Conservation (phyloP, 1,140 invertebrate genomes). For the Drosophila suzukii region DNA sequence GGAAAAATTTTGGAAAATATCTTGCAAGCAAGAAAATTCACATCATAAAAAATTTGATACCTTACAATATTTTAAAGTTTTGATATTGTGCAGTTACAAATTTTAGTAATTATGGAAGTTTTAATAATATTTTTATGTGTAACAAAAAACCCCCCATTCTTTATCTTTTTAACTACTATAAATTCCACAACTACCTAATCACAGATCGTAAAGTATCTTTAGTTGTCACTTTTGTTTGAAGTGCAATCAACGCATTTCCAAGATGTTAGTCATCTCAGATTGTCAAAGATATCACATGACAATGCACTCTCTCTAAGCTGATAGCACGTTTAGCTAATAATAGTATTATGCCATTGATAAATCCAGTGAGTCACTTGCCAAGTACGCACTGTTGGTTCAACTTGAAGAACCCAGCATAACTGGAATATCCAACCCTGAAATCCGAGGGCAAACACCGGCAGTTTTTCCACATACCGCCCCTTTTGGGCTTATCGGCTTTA, state of each 20-base stretch:
- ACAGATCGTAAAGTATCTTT: constrained; percentile 1
- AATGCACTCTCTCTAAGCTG: neutral
- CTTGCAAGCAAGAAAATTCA: too few relatives aligned
- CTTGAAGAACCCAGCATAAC: constrained; percentile 14
- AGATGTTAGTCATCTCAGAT: constrained; percentile 25
- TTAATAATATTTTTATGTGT: too few relatives aligned
- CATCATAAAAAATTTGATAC: too few relatives aligned
- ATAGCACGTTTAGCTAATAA: neutral
- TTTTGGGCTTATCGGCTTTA: constrained; percentile 61
- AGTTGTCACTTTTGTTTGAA: neutral
- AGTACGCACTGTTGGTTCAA: constrained; percentile 7
- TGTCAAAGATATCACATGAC: neutral
- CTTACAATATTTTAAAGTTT: too few relatives aligned
- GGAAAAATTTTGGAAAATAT: neutral
- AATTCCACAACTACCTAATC: constrained; percentile 11
- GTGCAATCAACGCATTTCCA: neutral
- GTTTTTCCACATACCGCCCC: constrained; percentile 18
- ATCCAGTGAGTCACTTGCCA: constrained; percentile 13
- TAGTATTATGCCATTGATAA: constrained; percentile 1
- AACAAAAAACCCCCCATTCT: too few relatives aligned
- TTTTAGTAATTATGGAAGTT: too few relatives aligned
- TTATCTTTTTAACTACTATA: neutral
- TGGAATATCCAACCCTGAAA: constrained; percentile 32
- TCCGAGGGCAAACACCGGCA: constrained; percentile 42
- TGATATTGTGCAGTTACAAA: too few relatives aligned